phyloP scores from a whole-genome alignment of 2,888 invertebrate genomes.

The Trachelus iudaicus region DNA sequence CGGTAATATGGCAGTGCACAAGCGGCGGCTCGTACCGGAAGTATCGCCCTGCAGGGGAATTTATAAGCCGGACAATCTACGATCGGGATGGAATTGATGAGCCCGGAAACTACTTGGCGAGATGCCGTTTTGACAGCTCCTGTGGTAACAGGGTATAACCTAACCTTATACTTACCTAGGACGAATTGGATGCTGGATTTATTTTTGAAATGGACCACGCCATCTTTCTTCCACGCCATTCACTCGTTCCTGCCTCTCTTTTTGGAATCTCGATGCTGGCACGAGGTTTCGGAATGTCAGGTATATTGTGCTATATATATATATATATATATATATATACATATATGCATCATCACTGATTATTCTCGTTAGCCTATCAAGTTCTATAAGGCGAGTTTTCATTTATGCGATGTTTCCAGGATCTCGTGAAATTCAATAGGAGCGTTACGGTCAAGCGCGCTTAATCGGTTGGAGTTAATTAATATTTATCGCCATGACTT shows the following conservation, averaged over 20 bases:
- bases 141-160: not conserved
- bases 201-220: not conserved
- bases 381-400: no score
- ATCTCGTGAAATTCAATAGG: no score
- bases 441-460: no score
- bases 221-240: not conserved
- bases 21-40: not conserved
- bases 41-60: not conserved
- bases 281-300: not conserved
- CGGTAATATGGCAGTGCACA: not conserved
- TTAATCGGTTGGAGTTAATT: no score
- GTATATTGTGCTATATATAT: not conserved
- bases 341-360: not conserved
- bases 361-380: no score
- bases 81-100: not conserved
- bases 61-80: not conserved
- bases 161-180: not conserved
- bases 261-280: not conserved
- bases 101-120: not conserved
- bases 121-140: not conserved
- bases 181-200: not conserved
- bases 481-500: no score
- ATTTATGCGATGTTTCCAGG: no score
- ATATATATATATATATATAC: no score
- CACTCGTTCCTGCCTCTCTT: not conserved